phyloP scores from a whole-genome alignment of 2,797 vertebrate species.

The Gymnopithys bicolor region DNA sequence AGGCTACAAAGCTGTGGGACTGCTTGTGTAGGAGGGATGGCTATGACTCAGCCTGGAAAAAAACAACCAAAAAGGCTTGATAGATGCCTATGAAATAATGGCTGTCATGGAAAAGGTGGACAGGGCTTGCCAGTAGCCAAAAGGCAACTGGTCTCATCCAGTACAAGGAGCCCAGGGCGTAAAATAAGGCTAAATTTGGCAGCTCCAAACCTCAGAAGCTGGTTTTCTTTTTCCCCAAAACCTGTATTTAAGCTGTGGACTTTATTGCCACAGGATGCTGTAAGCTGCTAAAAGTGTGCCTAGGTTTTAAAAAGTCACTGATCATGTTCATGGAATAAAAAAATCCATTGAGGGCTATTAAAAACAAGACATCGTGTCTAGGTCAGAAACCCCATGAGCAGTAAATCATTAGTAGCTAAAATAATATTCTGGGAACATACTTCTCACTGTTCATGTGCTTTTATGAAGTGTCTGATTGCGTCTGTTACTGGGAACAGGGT shows the following conservation, averaged over 20 bases:
- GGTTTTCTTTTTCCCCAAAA: not conserved
- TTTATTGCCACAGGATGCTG: not conserved
- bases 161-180: not conserved
- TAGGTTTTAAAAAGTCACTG: not conserved
- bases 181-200: not conserved
- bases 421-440: not conserved
- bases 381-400: not conserved
- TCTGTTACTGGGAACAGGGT: not conserved
- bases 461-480: not conserved
- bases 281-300: not conserved
- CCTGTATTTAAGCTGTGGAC: not conserved
- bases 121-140: not conserved
- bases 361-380: constrained; percentile 11
- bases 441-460: not conserved
- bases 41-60: not conserved
- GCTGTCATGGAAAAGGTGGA: not conserved
- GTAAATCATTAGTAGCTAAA: not conserved
- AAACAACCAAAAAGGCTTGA: not conserved
- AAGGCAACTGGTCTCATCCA: not conserved
- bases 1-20: not conserved
- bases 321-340: not conserved
- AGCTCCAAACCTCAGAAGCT: not conserved
- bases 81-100: not conserved
- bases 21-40: not conserved
- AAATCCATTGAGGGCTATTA: not conserved